Evolutionary conservation across 2,797 vertebrate species (phyloP), one percentile per base, ranked within the genome.

Genomic region (Merluccius polli): DNA sequence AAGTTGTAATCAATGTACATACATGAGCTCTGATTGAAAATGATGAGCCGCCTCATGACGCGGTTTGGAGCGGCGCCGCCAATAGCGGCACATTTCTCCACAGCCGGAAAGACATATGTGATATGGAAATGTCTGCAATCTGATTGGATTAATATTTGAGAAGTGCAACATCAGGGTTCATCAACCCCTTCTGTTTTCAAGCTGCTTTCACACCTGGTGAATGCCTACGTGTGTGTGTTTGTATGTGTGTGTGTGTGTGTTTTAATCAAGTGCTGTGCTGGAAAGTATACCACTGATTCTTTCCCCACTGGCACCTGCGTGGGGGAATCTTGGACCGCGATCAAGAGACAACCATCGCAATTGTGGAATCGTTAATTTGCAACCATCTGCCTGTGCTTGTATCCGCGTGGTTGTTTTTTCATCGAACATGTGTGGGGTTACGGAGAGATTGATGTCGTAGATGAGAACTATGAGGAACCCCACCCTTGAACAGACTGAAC

Each of bases 381-480:
- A 36, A 76, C 90, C 91, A 92, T 91, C 89, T 92, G 91, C 80
- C 78, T 72, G 65, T 44, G 82, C 75, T 75, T 77, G 75, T 80
- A 59, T 24, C 52, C 21, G 44, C 44, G 21, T 48, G 44, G 44
- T 59, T n/a, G 21, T 59, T 59, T 59, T 59, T 59, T 59, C 7
- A 1, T 9, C 8, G 24, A 59, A 59, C 52, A 8, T 24, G 21
- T 21, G 44, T 52, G 21, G 1, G 52, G 52, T 9, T 59, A 59
- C 52, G 21, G 52, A 59, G 52, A 59, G 8, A 59, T 59, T 59
- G 21, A 59, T 59, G 52, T 59, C 1, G 52, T n/a, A 8, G 52
- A 59, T n/a, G 52, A n/a, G n/a, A 59, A 59, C 52, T 59, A n/a
- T 6, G 18, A 59, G 52, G 7, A 59, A 24, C 52, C 52, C 52